phyloP scores from a whole-genome alignment of 2,113 vertebrate genomes.

The Taxidea taxus region DNA sequence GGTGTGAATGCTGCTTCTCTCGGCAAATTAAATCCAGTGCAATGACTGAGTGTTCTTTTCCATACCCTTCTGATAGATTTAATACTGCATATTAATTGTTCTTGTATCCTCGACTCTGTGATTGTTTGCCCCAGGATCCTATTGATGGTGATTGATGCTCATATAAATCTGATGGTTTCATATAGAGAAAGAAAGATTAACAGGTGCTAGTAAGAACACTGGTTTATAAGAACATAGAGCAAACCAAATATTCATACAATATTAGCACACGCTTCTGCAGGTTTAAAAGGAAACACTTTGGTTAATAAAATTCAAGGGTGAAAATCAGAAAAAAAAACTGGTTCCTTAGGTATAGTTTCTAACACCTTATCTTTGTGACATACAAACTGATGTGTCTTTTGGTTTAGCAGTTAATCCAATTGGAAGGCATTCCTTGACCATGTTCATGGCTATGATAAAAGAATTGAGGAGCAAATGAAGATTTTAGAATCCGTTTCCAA shows the following conservation, averaged over 20 bases:
- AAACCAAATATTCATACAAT: constrained; percentile 4
- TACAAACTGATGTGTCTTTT: not conserved
- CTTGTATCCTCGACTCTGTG: constrained; percentile 59
- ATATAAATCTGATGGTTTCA: constrained; percentile 72
- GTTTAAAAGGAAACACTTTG: not conserved
- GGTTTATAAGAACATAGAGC: constrained; percentile 52
- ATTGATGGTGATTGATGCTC: constrained; percentile 75
- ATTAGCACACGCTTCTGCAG: not conserved
- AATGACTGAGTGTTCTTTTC: constrained; percentile 79
- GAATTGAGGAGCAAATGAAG: not conserved
- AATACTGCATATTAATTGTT: constrained; percentile 80
- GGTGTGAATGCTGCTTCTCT: constrained; percentile 81
- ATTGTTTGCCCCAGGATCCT: constrained; percentile 79
- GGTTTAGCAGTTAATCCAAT: not conserved
- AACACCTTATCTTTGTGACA: not conserved
- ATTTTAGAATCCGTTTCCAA: not conserved
- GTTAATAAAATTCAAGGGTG: not conserved
- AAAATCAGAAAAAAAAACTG: not conserved
- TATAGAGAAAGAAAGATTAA: constrained; percentile 66
- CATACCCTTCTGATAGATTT: constrained; percentile 76
- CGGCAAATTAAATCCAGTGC: constrained; percentile 81
- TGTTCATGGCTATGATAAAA: not conserved
- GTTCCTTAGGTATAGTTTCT: not conserved
- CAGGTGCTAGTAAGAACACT: constrained; percentile 52
- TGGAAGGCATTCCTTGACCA: not conserved